Conservation (phyloP, 1,140 invertebrate genomes). For the Leptinotarsa lineolata region DNA sequence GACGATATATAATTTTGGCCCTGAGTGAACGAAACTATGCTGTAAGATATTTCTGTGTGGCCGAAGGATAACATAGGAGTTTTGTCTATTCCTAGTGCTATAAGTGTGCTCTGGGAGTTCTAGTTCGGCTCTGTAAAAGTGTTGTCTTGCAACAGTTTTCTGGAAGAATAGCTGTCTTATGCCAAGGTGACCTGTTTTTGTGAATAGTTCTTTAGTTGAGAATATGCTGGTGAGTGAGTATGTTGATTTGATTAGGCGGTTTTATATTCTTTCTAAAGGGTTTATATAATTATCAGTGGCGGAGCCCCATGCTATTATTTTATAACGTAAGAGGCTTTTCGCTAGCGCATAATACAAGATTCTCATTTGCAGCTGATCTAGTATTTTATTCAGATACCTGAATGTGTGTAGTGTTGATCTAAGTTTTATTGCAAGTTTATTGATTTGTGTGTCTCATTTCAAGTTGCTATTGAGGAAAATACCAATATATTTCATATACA, state of each 20-base stretch:
- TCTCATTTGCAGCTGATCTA: slow-evolving; percentile 12
- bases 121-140: no score
- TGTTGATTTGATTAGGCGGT: slow-evolving; percentile 7
- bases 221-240: not conserved
- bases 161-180: slow-evolving; percentile 1
- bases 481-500: slow-evolving; percentile 15
- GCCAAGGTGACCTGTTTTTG: slow-evolving; percentile 17
- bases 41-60: no score
- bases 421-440: slow-evolving; percentile 5
- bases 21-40: no score
- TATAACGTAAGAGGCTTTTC: slow-evolving; percentile 7
- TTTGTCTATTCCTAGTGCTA: no score
- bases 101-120: no score
- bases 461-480: slow-evolving; percentile 17
- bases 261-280: slow-evolving; percentile 12
- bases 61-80: no score
- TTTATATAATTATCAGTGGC: no score
- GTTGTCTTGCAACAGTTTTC: slow-evolving; percentile 6
- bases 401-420: slow-evolving; percentile 9
- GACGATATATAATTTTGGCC: no score
- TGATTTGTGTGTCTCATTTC: slow-evolving; percentile 13
- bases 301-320: no score
- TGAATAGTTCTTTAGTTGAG: slow-evolving; percentile 11
- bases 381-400: not conserved
- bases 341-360: slow-evolving; percentile 13